A percentile compares a stretch with the other conserved stretches of the same genome.
Conservation (phyloP, 2,797 vertebrate genomes). For the Centroberyx gerrardi region DNA sequence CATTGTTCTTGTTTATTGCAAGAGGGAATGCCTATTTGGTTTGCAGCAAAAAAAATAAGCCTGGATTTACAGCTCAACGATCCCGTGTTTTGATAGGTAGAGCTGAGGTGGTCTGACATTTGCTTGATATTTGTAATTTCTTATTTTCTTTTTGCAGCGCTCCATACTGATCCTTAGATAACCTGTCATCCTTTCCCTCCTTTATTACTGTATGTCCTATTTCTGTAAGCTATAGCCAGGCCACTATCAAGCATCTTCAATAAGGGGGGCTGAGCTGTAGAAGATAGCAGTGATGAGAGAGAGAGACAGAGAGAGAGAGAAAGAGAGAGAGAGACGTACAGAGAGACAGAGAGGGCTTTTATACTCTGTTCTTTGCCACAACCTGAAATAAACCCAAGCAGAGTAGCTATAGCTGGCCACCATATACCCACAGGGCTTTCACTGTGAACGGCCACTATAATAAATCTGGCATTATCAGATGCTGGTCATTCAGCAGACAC, state of each 20-base stretch:
- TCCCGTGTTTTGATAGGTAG: conserved; percentile 46
- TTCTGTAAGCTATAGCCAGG: conserved; percentile 67
- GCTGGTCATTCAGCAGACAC: conserved; percentile 74
- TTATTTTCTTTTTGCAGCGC: conserved; percentile 57
- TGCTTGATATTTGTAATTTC: conserved; percentile 62
- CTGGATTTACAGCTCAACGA: conserved; percentile 63
- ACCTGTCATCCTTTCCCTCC: conserved; percentile 51
- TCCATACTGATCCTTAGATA: conserved; percentile 65
- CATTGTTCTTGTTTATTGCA: conserved; percentile 46
- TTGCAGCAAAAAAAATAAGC: conserved; percentile 38
- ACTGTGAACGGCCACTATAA: conserved; percentile 65
- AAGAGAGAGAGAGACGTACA: conserved; percentile 22
- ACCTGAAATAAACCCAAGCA: conserved; percentile 76
- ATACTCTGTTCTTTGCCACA: conserved; percentile 64
- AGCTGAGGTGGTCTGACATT: conserved; percentile 40
- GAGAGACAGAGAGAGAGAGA: conserved; percentile 28
- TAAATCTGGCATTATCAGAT: conserved; percentile 82
- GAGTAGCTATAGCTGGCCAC: conserved; percentile 48
- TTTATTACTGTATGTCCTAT: conserved; percentile 61
- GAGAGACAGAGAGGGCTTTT: conserved; percentile 59
- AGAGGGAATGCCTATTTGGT: conserved; percentile 47
- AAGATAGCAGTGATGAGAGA: conserved; percentile 65
- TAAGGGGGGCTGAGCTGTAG: conserved; percentile 47
- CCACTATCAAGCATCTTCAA: conserved; percentile 68
- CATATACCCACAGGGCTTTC: conserved; percentile 64